These are phyloP conservation scores for Drosophila orena DNA, from an alignment of 1,140 invertebrate species.

Conservation along the genomic window DNA sequence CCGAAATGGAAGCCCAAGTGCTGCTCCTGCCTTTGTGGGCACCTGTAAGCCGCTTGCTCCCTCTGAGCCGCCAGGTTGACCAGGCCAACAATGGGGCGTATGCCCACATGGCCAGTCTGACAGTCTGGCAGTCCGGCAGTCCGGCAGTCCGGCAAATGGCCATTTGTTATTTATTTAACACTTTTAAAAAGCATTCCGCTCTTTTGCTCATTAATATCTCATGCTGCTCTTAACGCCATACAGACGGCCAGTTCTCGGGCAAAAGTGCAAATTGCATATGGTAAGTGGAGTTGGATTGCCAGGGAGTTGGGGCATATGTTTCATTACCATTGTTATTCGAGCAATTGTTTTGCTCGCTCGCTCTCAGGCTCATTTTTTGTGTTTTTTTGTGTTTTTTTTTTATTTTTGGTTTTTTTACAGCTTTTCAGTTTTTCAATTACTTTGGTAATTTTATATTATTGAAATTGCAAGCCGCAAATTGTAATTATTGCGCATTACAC, in stretches of 20 bases:
- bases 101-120: not conserved
- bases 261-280: constrained; percentile 48
- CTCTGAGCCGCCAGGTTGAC: constrained; percentile 32
- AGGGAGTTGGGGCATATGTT: constrained; percentile 48
- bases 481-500: constrained; percentile 74
- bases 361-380: constrained; percentile 11
- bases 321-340: constrained; percentile 59
- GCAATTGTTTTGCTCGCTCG: constrained; percentile 38
- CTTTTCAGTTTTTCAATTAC: constrained; percentile 65
- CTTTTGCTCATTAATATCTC: constrained; percentile 82
- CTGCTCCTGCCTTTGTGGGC: constrained; percentile 36
- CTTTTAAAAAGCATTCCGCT: constrained; percentile 83
- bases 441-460: constrained; percentile 84
- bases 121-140: constrained; percentile 1
- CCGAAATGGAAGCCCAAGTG: constrained; percentile 12
- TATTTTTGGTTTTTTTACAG: constrained; percentile 3
- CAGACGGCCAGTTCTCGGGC: constrained; percentile 8
- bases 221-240: constrained; percentile 73
- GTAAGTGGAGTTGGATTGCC: constrained; percentile 33
- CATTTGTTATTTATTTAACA: constrained; percentile 82
- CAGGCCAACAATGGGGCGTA: constrained; percentile 21
- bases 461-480: constrained; percentile 80
- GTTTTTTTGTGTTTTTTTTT: constrained; percentile 16
- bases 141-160: constrained; percentile 49
- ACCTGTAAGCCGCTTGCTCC: constrained; percentile 69